Conservation (phyloP, 2,888 invertebrate species). For the Tetheella fluctuosa region DNA sequence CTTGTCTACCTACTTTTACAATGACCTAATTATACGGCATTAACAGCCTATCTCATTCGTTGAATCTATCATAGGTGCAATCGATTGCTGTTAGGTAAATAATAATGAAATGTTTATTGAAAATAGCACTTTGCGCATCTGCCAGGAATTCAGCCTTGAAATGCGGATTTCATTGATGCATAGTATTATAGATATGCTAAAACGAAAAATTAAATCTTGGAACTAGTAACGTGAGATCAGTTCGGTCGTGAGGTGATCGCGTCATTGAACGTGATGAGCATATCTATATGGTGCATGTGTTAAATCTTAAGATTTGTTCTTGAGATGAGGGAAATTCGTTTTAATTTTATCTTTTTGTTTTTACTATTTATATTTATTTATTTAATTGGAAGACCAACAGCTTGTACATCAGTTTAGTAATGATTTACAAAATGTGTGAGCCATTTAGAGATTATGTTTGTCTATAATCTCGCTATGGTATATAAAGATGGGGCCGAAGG, state of each 20-base stretch:
- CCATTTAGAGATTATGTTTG: too few relatives aligned
- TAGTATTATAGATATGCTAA: conserved; percentile 12
- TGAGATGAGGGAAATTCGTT: neutral
- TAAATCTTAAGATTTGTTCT: conserved; percentile 6
- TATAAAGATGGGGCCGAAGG: too few relatives aligned
- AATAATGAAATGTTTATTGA: neutral
- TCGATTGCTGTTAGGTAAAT: neutral
- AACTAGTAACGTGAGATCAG: conserved; percentile 11
- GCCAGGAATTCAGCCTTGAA: neutral
- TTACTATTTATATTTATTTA: too few relatives aligned
- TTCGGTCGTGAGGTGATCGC: conserved; percentile 10
- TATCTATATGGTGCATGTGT: neutral
- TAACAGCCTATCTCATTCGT: neutral
- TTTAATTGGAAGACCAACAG: too few relatives aligned
- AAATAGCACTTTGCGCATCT: conserved; percentile 1
- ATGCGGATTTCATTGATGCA: conserved; percentile 3
- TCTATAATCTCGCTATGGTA: too few relatives aligned
- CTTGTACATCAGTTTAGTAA: too few relatives aligned
- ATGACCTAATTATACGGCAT: too few relatives aligned
- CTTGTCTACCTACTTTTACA: too few relatives aligned
- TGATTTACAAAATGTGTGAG: too few relatives aligned
- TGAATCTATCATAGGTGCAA: neutral
- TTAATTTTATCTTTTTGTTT: too few relatives aligned
- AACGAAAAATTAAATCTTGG: conserved; percentile 13
- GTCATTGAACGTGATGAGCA: conserved; percentile 15